Evolutionary conservation across 2,113 vertebrate species (phyloP), one percentile per base, ranked within the genome.

Genomic region (Misgurnus anguillicaudatus): DNA sequence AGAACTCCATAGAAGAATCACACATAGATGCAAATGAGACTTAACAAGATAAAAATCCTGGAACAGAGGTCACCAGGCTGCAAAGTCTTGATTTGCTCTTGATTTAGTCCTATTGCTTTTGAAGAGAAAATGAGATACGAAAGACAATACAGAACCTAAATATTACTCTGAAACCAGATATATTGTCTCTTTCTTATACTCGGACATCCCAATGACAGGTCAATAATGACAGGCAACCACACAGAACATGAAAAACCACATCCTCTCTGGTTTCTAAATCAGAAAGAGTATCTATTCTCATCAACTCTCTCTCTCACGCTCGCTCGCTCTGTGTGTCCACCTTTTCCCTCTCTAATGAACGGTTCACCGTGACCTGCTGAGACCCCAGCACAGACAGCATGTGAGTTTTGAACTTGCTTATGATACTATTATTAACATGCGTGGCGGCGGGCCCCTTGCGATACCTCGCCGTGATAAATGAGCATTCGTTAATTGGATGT

Each of bases 401-500:
- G 75, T 42, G 61, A 62, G 78, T 74, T 75, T 76, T 71, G 45
- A 76, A 76, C 74, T 76, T 76, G 66, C 81, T 85, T 85, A 81
- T 85, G 84, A 75, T 83, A 78, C 84, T 85, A 85, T 85, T 85
- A 85, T 85, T 85, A 85, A 79, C 70, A 71, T 36, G 47, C 39
- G 75, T 47, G 38, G 78, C 58, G 31, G 65, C 24, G 70, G 78
- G 74, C 64, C 58, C 53, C 71, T 63, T 45, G 42, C 58, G 73
- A 78, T 55, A 55, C 57, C 75, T 83, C 24, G 58, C 48, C 42
- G 73, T 85, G 84, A 85, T 85, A 83, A 85, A 84, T 86, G 80
- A 81, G 84, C 76, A 58, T 80, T 75, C 80, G 76, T 84, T 86
- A 84, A 84, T 60, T 57, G 72, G 80, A 75, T 51, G 78, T 62